Evolutionary conservation across 2,113 vertebrate genomes (phyloP).

Genomic region (Cololabis saira): DNA sequence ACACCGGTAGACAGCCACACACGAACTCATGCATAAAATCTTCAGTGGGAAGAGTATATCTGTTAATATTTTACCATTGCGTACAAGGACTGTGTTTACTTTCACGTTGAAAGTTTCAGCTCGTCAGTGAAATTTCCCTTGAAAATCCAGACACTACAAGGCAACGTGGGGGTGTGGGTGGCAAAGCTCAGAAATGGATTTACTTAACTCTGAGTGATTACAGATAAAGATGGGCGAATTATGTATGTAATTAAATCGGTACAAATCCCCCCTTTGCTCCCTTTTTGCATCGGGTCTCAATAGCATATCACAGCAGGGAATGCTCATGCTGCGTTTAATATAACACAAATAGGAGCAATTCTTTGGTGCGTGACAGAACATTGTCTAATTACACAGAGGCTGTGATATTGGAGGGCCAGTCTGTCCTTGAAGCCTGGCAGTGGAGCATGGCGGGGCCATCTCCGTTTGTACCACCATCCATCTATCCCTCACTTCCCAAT

Average conservation of each 20-base stretch:
- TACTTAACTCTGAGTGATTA: constrained; percentile 69
- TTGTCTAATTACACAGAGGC: constrained; percentile 71
- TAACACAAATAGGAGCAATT: constrained; percentile 60
- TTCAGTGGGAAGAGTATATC: constrained; percentile 36
- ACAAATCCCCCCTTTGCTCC: constrained; percentile 62
- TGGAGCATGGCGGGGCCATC: constrained; percentile 60
- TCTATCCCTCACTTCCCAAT: constrained; percentile 58
- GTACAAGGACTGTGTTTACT: constrained; percentile 58
- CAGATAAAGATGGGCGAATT: constrained; percentile 67
- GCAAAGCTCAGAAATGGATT: constrained; percentile 50
- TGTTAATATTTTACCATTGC: constrained; percentile 69
- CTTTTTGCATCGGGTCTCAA: constrained; percentile 62
- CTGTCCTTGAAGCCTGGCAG: constrained; percentile 70
- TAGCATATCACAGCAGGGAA: constrained; percentile 47
- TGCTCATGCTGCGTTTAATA: constrained; percentile 55
- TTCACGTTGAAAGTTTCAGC: constrained; percentile 49
- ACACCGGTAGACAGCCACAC: constrained; percentile 32
- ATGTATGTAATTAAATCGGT: constrained; percentile 71
- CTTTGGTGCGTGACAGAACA: constrained; percentile 57
- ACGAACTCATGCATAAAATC: constrained; percentile 12
- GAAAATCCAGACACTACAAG: constrained; percentile 21
- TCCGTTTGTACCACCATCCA: constrained; percentile 56
- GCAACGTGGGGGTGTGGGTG: constrained; percentile 45
- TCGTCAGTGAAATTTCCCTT: constrained; percentile 49
- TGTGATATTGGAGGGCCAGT: constrained; percentile 59